Evolutionary conservation across 1,140 invertebrate genomes (phyloP).

Genomic region (Drosophila aff.): DNA sequence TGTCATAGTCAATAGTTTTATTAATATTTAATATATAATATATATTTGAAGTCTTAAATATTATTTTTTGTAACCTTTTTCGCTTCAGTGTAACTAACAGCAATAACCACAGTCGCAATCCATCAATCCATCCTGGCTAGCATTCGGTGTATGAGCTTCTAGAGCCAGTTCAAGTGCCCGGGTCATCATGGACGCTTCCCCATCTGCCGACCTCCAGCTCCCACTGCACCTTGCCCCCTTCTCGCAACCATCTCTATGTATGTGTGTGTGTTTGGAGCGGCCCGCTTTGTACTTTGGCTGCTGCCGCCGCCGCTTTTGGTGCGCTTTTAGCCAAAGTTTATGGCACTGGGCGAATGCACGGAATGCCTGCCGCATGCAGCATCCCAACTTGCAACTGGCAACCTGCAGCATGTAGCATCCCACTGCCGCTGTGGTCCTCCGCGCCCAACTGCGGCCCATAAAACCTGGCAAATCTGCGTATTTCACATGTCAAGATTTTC

Average conservation of each 20-base stretch:
- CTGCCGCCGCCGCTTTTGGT: constrained; percentile 73
- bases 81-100: constrained; percentile 16
- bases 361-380: constrained; percentile 65
- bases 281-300: constrained; percentile 56
- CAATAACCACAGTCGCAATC: constrained; percentile 63
- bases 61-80: neutral
- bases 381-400: constrained; percentile 25
- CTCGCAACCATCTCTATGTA: constrained; percentile 5
- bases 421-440: constrained; percentile 50
- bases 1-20: no score
- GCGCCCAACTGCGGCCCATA: constrained; percentile 65
- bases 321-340: constrained; percentile 80
- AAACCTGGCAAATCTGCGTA: constrained; percentile 82
- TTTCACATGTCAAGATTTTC: constrained; percentile 81
- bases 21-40: neutral
- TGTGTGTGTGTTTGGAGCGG: constrained; percentile 18
- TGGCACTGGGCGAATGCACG: constrained; percentile 79
- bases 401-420: constrained; percentile 20
- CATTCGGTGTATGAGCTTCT: constrained; percentile 46
- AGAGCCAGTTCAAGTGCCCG: constrained; percentile 75
- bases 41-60: neutral
- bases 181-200: constrained; percentile 64
- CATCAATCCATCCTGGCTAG: constrained; percentile 73
- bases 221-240: neutral
- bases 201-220: constrained; percentile 30